These are phyloP conservation scores for Dermochelys coriacea DNA, from an alignment of 2,797 vertebrate genomes.

Conservation along the genomic window DNA sequence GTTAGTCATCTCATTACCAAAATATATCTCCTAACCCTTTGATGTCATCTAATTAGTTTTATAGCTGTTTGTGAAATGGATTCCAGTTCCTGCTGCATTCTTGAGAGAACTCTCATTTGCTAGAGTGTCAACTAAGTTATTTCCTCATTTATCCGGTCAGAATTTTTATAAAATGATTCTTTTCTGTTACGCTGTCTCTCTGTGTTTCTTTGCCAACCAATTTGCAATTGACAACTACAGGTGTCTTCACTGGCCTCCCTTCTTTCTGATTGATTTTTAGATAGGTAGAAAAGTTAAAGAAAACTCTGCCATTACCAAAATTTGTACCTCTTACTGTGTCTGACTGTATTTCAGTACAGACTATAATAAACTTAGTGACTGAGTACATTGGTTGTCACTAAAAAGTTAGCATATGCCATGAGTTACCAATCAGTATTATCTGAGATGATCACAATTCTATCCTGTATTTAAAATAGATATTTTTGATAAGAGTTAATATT, in stretches of 20 bases:
- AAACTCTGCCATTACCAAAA: background rate
- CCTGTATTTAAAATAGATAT: background rate
- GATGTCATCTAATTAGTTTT: background rate
- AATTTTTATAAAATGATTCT: background rate
- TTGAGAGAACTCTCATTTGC: accelerated
- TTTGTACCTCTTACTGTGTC: background rate
- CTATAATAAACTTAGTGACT: slow-evolving; percentile 25
- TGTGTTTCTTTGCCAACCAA: slow-evolving; percentile 6
- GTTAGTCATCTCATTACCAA: background rate
- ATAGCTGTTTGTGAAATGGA: accelerated
- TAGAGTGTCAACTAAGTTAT: background rate
- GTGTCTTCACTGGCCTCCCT: background rate
- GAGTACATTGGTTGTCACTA: slow-evolving; percentile 32
- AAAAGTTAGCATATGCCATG: background rate
- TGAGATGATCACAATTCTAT: background rate
- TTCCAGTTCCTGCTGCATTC: accelerated
- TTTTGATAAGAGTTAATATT: background rate
- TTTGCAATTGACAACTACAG: background rate
- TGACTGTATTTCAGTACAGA: background rate
- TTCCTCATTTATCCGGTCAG: background rate
- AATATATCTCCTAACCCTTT: background rate
- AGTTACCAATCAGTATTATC: background rate
- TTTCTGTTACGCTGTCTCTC: accelerated
- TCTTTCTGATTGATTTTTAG: slow-evolving; percentile 14
- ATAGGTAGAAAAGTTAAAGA: background rate